These are phyloP conservation scores for Pachyseris speciosa DNA, from an alignment of 64 coral and sea anemone genomes.

Conservation along the genomic window DNA sequence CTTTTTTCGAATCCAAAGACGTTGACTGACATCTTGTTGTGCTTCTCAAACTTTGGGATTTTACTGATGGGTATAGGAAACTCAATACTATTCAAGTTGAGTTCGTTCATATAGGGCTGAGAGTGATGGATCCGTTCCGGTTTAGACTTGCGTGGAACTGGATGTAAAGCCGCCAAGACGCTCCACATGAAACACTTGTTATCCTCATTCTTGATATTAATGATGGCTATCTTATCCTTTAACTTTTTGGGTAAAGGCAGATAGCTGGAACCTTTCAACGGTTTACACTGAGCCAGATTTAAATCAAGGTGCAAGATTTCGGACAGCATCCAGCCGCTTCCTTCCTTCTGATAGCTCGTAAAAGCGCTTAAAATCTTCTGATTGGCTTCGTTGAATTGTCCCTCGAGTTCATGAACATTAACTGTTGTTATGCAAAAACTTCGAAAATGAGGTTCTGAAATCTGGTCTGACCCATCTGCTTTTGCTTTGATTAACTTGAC, in stretches of 20 bases:
- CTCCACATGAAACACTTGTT: conserved; percentile 67
- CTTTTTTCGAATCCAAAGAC: conserved; percentile 19
- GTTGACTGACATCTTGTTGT: conserved; percentile 48
- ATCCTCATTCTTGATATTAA: conserved; percentile 64
- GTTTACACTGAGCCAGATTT: not conserved
- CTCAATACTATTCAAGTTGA: conserved; percentile 35
- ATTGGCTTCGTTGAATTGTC: not conserved
- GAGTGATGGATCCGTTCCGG: not conserved
- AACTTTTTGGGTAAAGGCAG: conserved; percentile 30
- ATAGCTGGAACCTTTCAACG: conserved; percentile 49
- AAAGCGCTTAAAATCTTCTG: conserved; percentile 34
- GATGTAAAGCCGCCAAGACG: conserved; percentile 40
- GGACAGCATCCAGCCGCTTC: conserved; percentile 18
- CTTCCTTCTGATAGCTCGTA: conserved; percentile 20
- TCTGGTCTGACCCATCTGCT: conserved; percentile 4
- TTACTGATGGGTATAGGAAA: conserved; percentile 41
- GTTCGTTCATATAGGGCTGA: conserved; percentile 27
- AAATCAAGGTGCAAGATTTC: conserved; percentile 51
- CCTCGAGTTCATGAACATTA: conserved; percentile 4
- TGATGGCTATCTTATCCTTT: conserved; percentile 9
- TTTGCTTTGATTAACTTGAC: conserved; percentile 43
- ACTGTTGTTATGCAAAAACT: conserved; percentile 25
- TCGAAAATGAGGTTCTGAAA: conserved; percentile 33
- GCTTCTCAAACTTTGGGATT: conserved; percentile 63
- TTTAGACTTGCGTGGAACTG: not conserved